Evolutionary conservation across 2,888 invertebrate genomes (phyloP).

Genomic region (Bombyx huttoni): DNA sequence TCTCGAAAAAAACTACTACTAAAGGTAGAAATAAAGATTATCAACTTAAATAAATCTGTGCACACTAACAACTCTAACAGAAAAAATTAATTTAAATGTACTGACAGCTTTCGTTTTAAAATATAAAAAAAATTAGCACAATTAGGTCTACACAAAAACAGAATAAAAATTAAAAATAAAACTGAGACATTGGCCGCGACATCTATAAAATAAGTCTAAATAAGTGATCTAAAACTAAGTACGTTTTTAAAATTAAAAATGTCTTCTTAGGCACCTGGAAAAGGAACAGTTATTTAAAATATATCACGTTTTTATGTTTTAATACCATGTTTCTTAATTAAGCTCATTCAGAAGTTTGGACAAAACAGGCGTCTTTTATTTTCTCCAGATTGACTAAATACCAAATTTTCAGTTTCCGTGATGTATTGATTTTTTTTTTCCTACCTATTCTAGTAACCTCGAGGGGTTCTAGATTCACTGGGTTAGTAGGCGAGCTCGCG

Average conservation of each 20-base stretch:
- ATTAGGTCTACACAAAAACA: background rate
- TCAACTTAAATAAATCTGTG: background rate
- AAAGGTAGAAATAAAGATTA: background rate
- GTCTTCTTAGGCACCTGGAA: background rate
- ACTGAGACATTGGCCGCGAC: background rate
- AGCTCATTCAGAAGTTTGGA: constrained; percentile 12
- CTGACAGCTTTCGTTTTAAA: background rate
- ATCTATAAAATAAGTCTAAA: background rate
- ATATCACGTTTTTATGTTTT: background rate
- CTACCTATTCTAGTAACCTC: too few species aligned
- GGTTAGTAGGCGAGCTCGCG: too few species aligned
- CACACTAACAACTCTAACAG: background rate
- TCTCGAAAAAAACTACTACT: background rate
- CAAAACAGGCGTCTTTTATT: constrained; percentile 11
- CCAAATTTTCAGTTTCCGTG: constrained; percentile 2
- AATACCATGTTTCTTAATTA: background rate
- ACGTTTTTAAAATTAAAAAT: background rate
- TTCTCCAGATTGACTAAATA: constrained; percentile 19
- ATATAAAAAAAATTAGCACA: background rate
- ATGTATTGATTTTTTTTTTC: too few species aligned
- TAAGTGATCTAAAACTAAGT: background rate
- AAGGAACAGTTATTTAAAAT: background rate
- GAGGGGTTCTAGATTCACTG: too few species aligned
- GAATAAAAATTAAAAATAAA: background rate
- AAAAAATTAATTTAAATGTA: background rate